Evolutionary conservation across 2,113 vertebrate genomes (phyloP).

Genomic region (Alligator sinensis): DNA sequence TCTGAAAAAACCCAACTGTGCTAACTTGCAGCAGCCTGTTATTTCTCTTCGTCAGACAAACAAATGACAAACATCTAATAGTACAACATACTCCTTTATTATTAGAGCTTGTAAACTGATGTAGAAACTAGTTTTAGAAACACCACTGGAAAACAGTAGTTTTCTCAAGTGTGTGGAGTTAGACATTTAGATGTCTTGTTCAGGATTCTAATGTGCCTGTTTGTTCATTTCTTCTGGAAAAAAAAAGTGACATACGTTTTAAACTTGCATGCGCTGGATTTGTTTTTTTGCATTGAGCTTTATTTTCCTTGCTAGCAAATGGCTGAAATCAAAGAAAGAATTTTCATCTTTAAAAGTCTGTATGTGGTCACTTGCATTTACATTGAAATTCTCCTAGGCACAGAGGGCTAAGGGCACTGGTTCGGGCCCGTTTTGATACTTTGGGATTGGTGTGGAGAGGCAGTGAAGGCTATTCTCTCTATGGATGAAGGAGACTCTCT

Average conservation of each 20-base stretch:
- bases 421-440: background rate
- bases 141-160: background rate
- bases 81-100: constrained; percentile 31
- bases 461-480: background rate
- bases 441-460: rapidly evolving
- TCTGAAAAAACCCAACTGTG: constrained; percentile 46
- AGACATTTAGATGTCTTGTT: background rate
- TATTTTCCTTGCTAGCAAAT: background rate
- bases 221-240: background rate
- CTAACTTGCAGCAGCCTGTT: constrained; percentile 52
- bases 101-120: constrained; percentile 24
- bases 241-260: background rate
- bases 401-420: background rate
- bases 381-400: background rate
- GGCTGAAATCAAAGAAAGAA: background rate
- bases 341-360: background rate
- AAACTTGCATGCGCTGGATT: background rate
- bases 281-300: background rate
- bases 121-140: constrained; percentile 26
- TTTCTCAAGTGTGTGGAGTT: background rate
- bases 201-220: background rate
- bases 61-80: constrained; percentile 41
- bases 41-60: constrained; percentile 42
- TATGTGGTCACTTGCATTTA: background rate
- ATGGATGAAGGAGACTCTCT: background rate